Evolutionary conservation across 2,113 vertebrate genomes (phyloP), one percentile per base, ranked within the genome.

Genomic region (Smithornis capensis): DNA sequence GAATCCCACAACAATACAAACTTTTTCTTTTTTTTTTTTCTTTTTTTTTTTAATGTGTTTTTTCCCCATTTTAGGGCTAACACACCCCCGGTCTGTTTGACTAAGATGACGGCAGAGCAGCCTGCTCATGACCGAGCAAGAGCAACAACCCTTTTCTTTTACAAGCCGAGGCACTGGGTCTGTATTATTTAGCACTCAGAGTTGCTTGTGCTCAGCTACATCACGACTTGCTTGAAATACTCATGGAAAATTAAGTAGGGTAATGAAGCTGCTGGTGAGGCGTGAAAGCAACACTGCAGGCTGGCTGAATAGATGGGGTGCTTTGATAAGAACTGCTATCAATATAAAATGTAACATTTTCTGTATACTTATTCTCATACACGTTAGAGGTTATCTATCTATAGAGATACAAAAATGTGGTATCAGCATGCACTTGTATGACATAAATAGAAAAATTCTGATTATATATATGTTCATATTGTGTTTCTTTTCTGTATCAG

Each of bases 71-170:
- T 17, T 0, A 31, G 24, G 7, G 28, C 31, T 31, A 7, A 10
- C 4, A 10, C 4, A 12, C 0, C 0, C 2, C 1, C 4, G 6
- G 37, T 33, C 55, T n/a, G 18, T 45, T 29, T n/a, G 21, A 29
- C 38, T 23, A 4, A 59, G 44, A 12, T 31, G 87, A 29, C 0
- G 0, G 60, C 59, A 70, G 50, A 77, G 67, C 81, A 45, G 53
- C 56, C 3, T 19, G 29, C 44, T 78, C 8, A 0, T 10, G 10
- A 23, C 12, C 0, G 3, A 69, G 33, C 29, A 7, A 64, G 68
- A 77, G 64, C 21, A 19, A 18, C 22, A 27, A 16, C 12, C 2
- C 0, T 21, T 28, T 74, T 42, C 23, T 86, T 70, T 57, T 3
- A 53, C 22, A 24, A 56, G 29, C 19, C 1, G 1, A 52, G 71